Evolutionary conservation across 2,113 vertebrate genomes (phyloP).

Genomic region (Oryzias celebensis): DNA sequence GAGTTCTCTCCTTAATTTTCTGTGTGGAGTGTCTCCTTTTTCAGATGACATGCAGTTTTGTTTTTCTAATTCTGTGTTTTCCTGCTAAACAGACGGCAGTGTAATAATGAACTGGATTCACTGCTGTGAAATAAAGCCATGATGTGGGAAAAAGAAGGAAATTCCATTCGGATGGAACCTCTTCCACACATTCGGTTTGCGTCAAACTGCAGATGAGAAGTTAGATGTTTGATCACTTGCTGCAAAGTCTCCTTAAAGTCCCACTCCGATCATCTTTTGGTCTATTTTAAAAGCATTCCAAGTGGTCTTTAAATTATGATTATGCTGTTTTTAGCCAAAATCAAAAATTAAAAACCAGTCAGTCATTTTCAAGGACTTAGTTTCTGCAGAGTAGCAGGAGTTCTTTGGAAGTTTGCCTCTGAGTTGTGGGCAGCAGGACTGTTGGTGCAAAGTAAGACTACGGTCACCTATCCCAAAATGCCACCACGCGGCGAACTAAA

Average conservation of each 20-base stretch:
- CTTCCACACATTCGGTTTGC: constrained; percentile 29
- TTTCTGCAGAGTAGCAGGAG: no score
- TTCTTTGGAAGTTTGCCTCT: no score
- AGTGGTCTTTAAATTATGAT: no score
- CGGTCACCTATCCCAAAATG: no score
- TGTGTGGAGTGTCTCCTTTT: constrained; percentile 46
- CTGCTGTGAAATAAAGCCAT: constrained; percentile 21
- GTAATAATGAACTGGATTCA: constrained; percentile 70
- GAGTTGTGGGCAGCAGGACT: no score
- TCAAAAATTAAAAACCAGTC: no score
- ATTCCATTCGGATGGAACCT: constrained; percentile 36
- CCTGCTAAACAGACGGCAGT: constrained; percentile 41
- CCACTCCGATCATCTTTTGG: constrained; percentile 37
- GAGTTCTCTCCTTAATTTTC: constrained; percentile 35
- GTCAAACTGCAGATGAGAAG: constrained; percentile 36
- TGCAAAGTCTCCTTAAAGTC: neutral
- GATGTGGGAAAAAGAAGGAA: constrained; percentile 6
- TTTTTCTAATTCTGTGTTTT: constrained; percentile 30
- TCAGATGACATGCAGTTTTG: constrained; percentile 30
- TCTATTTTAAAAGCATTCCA: constrained; percentile 31
- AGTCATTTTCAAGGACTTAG: no score
- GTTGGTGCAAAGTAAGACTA: no score
- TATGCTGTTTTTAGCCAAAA: no score
- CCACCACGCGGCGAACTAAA: no score
- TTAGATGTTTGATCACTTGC: neutral